Conservation (phyloP, 1,140 invertebrate species). For the Drosophila nasuta region DNA sequence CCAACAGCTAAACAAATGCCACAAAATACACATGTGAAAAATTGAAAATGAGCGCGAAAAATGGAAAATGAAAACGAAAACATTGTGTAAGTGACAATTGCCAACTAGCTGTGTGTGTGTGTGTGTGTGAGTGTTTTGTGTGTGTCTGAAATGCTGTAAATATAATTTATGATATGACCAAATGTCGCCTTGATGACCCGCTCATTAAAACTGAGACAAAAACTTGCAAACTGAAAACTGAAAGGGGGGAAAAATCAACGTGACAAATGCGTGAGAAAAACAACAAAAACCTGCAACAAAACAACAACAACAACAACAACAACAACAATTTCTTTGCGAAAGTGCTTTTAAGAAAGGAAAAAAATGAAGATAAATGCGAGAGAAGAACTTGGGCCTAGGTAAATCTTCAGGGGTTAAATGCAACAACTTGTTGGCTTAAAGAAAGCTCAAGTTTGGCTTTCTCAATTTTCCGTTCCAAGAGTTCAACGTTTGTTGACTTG, state of each 20-base stretch:
- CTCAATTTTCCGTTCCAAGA: background rate
- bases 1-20: constrained; percentile 37
- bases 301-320: background rate
- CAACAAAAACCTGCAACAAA: constrained; percentile 7
- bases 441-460: background rate
- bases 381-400: background rate
- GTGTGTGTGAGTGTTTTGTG: constrained; percentile 17
- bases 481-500: background rate
- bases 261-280: constrained; percentile 79
- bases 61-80: constrained; percentile 46
- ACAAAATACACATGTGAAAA: constrained; percentile 47
- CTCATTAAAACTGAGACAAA: constrained; percentile 63
- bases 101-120: constrained; percentile 14
- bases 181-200: constrained; percentile 71
- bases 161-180: constrained; percentile 72
- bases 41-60: constrained; percentile 35
- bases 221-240: constrained; percentile 26
- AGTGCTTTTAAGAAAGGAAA: background rate
- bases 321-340: constrained; percentile 16
- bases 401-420: background rate
- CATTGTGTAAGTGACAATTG: constrained; percentile 67
- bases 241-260: constrained; percentile 40
- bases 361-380: background rate
- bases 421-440: background rate
- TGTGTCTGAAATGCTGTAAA: constrained; percentile 61